Evolutionary conservation across 1,140 invertebrate species (phyloP), one percentile per base, ranked within the genome.

Genomic region (Samia ricini): DNA sequence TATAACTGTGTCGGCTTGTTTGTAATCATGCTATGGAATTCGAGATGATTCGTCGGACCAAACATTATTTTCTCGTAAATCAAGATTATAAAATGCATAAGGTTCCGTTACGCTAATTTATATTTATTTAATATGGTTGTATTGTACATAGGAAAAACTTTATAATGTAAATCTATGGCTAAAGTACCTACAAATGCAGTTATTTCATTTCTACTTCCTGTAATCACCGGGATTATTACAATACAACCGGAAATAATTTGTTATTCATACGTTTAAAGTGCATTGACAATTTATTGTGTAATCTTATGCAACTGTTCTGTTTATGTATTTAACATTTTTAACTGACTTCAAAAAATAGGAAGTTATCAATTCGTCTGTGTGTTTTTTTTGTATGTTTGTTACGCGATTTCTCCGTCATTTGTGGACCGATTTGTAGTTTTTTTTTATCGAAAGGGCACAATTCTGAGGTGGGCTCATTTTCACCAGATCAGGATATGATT

Each of bases 171-270:
- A n/a, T n/a, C n/a, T n/a, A n/a, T n/a, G n/a, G n/a, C n/a, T n/a
- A n/a, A n/a, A n/a, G n/a, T n/a, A n/a, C n/a, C n/a, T n/a, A n/a
- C n/a, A n/a, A 78, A 60, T 61, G 63, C 61, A 63, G 33, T 72
- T 74, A 76, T 71, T 64, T 65, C 56, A 58, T 64, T 69, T 71
- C 60, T 72, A 74, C 72, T 78, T 83, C 77, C 79, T 76, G 49
- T 60, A 42, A 2, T 50, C n/a, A 60, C 42, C 49, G 50, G 18
- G 42, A 60, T 55, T 26, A 57, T 64, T 51, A 68, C 64, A 74
- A 69, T 64, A 66, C 59, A 56, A 74, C 73, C 75, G 77, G 77
- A 78, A 75, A 76, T 49, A 75, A 75, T 76, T 77, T 72, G 77
- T 76, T 81, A 77, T n/a, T n/a, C n/a, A n/a, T 64, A 50, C 65